Conservation (phyloP, 1,140 invertebrate genomes). For the Portunus trituberculatus region DNA sequence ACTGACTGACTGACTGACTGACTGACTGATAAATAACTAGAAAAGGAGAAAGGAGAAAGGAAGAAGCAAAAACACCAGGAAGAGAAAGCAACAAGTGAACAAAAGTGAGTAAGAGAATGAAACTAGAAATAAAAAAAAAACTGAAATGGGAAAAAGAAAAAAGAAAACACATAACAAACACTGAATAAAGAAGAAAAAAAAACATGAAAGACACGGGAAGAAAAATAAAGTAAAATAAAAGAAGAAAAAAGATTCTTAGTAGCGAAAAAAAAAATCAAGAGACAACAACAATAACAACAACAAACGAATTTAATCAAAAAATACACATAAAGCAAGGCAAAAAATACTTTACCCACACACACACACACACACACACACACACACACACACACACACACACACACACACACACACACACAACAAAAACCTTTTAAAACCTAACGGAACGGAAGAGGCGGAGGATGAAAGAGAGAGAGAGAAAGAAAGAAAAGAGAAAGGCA, state of each 20-base stretch:
- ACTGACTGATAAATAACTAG: neutral
- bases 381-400: constrained; percentile 20
- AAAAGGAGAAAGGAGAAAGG: neutral
- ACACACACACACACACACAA: neutral
- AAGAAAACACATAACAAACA: neutral
- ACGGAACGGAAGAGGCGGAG: neutral
- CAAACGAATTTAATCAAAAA: neutral
- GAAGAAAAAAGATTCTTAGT: neutral
- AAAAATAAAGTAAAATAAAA: neutral
- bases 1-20: neutral
- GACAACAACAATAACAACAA: neutral
- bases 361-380: constrained; percentile 20
- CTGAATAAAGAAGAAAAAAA: neutral
- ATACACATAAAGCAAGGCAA: neutral
- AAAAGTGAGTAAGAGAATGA: neutral
- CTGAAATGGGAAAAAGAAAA: neutral
- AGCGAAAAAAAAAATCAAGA: too few relatives aligned
- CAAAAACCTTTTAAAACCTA: neutral
- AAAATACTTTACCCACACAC: neutral
- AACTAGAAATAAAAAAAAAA: neutral
- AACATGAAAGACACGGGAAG: neutral
- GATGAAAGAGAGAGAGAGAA: neutral
- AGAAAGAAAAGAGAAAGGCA: neutral
- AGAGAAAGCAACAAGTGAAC: neutral
- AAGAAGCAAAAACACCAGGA: neutral